phyloP scores from a whole-genome alignment of 2,113 vertebrate genomes.

The Sinosuthora webbiana region DNA sequence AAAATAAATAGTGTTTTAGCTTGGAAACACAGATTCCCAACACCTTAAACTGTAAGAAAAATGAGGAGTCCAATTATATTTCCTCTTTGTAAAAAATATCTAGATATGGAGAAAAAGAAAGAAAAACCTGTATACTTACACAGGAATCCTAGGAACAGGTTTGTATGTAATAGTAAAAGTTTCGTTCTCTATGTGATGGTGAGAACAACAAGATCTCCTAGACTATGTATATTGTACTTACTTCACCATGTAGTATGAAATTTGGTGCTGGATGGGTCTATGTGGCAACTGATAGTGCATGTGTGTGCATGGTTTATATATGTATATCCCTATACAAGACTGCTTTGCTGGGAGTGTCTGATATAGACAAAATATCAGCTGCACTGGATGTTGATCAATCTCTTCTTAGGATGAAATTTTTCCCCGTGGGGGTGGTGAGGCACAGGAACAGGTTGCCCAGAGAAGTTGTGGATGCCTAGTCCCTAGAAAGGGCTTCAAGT shows the following conservation, averaged over 20 bases:
- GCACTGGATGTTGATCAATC: fast-evolving
- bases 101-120: neutral
- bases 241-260: neutral
- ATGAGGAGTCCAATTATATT: neutral
- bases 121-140: neutral
- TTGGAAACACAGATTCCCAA: neutral
- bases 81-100: neutral
- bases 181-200: neutral
- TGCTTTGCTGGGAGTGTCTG: neutral
- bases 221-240: neutral
- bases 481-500: neutral
- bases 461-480: neutral
- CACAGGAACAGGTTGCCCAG: too few species aligned
- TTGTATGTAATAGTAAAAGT: neutral
- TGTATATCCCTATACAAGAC: neutral
- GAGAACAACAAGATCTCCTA: neutral
- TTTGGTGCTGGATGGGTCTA: neutral
- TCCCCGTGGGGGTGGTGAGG: neutral
- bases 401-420: neutral
- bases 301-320: neutral
- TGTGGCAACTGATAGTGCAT: neutral
- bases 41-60: neutral
- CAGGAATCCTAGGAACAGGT: neutral
- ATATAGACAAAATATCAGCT: neutral
- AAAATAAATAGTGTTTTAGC: neutral